Evolutionary conservation across 2,113 vertebrate species (phyloP).

Genomic region (Platichthys flesus): DNA sequence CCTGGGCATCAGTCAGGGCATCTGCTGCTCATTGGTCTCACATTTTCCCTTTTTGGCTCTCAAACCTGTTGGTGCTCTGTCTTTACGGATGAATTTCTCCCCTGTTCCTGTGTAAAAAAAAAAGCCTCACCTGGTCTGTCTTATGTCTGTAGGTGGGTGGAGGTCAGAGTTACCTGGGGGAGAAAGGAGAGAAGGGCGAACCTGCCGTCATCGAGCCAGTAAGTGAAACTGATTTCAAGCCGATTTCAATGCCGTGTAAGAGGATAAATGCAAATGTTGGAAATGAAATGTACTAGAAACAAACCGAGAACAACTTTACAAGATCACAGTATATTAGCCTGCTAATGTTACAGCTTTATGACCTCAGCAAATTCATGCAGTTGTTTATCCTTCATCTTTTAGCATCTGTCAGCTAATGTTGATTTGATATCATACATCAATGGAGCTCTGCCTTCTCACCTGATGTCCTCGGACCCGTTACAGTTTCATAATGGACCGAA

Average conservation of each 20-base stretch:
- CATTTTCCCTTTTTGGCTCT: constrained; percentile 22
- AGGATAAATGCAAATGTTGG: neutral
- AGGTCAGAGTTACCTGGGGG: constrained; percentile 86
- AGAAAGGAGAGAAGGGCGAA: constrained; percentile 97
- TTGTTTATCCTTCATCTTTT: no score
- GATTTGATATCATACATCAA: no score
- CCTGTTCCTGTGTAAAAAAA: constrained; percentile 1
- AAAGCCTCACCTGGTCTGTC: constrained; percentile 22
- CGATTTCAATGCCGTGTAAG: neutral
- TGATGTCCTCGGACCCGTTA: no score
- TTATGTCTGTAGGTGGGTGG: constrained; percentile 83
- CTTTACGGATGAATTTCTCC: neutral
- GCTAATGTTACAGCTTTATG: neutral
- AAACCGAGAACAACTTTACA: neutral
- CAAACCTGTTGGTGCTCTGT: neutral
- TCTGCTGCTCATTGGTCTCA: constrained; percentile 33
- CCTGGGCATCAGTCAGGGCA: neutral
- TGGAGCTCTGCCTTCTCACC: no score
- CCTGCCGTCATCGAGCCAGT: constrained; percentile 97
- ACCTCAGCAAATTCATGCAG: no score
- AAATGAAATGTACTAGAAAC: neutral
- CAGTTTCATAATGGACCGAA: no score
- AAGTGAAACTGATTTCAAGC: constrained; percentile 64
- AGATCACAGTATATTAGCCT: neutral
- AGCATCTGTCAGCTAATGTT: no score